These are phyloP conservation scores for Muntiacus muntjak DNA, from an alignment of 2,113 vertebrate species.

Conservation along the genomic window DNA sequence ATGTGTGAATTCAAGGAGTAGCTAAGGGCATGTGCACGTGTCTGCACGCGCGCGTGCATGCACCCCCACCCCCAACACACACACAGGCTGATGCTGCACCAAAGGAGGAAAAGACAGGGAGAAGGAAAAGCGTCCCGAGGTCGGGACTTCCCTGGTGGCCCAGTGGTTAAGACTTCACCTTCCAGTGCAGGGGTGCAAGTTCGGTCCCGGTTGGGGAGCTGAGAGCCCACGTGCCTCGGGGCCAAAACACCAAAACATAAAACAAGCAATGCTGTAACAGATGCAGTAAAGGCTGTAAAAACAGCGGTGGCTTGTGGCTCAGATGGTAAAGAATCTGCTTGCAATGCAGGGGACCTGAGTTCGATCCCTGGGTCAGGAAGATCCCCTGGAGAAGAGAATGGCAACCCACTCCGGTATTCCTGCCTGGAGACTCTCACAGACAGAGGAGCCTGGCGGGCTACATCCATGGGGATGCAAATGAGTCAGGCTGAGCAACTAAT, in stretches of 20 bases:
- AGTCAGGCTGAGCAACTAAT: neutral
- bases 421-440: neutral
- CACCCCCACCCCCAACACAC: neutral
- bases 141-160: neutral
- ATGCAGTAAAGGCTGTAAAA: neutral
- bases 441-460: neutral
- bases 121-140: fast-evolving
- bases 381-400: neutral
- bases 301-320: fast-evolving
- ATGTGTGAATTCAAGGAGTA: neutral
- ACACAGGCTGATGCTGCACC: neutral
- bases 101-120: neutral
- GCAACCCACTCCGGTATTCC: neutral
- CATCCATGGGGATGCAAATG: neutral
- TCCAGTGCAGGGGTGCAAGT: neutral
- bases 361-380: neutral
- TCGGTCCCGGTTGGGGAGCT: neutral
- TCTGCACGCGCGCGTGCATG: fast-evolving
- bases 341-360: neutral
- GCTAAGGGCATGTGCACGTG: fast-evolving
- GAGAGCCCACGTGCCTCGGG: neutral
- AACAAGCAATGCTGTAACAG: neutral
- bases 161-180: neutral
- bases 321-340: neutral
- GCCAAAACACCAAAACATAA: neutral